Evolutionary conservation across 2,113 vertebrate genomes (phyloP).

Genomic region (Ammodytes marinus): DNA sequence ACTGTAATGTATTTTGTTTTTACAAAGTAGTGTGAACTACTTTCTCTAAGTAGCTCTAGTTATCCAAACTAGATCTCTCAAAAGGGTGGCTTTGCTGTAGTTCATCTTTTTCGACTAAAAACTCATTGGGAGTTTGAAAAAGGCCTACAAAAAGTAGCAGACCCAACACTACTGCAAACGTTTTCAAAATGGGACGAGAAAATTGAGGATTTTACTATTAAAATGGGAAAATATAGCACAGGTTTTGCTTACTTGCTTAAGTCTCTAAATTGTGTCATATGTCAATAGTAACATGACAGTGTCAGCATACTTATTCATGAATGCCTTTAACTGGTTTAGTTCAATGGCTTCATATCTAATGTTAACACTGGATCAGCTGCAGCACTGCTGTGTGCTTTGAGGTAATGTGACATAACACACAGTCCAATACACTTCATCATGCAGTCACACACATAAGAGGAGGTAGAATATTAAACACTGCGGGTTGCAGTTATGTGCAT

Average conservation of each 20-base stretch:
- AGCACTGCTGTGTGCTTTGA: neutral
- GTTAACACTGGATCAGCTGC: neutral
- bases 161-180: too few relatives aligned
- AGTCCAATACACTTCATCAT: neutral
- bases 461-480: neutral
- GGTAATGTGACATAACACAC: neutral
- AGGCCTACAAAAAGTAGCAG: too few relatives aligned
- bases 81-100: too few relatives aligned
- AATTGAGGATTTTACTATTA: neutral
- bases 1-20: too few relatives aligned
- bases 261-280: neutral
- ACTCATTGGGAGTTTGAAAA: too few relatives aligned
- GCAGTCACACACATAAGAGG: neutral
- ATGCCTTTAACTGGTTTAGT: neutral
- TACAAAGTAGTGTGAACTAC: too few relatives aligned
- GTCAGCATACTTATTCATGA: neutral
- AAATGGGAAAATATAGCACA: neutral
- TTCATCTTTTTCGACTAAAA: too few relatives aligned
- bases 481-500: slow-evolving; percentile 6
- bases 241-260: neutral
- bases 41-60: too few relatives aligned
- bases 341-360: neutral
- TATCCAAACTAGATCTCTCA: too few relatives aligned
- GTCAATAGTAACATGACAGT: neutral
- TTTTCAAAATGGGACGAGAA: neutral